Percentiles rank a stretch among this genome's conserved stretches.
phyloP scores from a whole-genome alignment of 2,113 vertebrate species.

The Atractosteus spatula region DNA sequence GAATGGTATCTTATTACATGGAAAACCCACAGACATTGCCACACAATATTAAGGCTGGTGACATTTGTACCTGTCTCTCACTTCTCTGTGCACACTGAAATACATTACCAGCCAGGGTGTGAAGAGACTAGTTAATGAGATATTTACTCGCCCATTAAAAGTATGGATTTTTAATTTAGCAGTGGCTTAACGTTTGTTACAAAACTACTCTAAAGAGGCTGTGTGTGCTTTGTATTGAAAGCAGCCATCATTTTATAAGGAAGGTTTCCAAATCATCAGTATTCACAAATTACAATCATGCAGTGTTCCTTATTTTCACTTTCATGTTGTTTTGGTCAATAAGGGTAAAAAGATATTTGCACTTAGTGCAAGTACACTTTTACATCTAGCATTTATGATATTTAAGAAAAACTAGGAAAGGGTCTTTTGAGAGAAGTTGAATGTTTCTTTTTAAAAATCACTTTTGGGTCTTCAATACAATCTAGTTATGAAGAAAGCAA shows the following conservation, averaged over 20 bases:
- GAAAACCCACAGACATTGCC: constrained; percentile 53
- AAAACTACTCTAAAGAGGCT: constrained; percentile 39
- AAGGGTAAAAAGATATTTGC: too few relatives aligned
- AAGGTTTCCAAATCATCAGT: neutral
- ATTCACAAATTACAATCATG: too few relatives aligned
- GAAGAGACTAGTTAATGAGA: constrained; percentile 66
- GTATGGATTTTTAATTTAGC: constrained; percentile 73
- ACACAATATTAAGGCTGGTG: constrained; percentile 58
- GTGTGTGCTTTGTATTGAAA: constrained; percentile 27
- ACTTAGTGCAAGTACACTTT: too few relatives aligned
- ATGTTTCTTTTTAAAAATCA: too few relatives aligned
- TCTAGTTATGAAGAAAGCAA: too few relatives aligned
- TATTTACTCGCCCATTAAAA: constrained; percentile 71
- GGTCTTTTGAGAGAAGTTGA: too few relatives aligned
- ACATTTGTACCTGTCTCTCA: constrained; percentile 44
- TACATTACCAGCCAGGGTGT: constrained; percentile 35
- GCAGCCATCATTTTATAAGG: neutral
- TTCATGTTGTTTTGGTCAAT: too few relatives aligned
- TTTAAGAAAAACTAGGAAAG: too few relatives aligned
- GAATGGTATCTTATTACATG: neutral
- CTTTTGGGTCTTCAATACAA: too few relatives aligned
- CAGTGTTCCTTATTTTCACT: too few relatives aligned
- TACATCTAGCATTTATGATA: too few relatives aligned
- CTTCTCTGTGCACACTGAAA: constrained; percentile 42
- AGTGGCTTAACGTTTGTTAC: constrained; percentile 18